Base-by-base conservation (phyloP, 2,113 vertebrate species). In the Charadrius vociferus region DNA sequence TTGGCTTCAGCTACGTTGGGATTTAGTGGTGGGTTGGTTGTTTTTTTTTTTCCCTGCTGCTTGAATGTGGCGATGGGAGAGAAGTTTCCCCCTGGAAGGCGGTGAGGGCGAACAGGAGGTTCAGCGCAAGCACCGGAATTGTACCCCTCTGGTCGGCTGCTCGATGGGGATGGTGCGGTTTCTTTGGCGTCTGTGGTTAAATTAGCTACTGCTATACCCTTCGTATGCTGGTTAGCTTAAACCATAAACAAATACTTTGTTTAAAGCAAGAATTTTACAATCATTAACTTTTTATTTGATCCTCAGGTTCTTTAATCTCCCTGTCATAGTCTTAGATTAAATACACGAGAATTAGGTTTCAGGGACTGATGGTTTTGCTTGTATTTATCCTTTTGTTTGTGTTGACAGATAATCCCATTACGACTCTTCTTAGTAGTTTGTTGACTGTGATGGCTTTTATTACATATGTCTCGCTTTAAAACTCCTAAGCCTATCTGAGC, bases 351-450 rank as follows among this genome's bases (percentile, higher is more conserved):
- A 94, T 96, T 93, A 58, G 22, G 58, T 93, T 93, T 84, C 91
- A 82, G 91, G 83, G 93, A 50, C 83, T 67, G 73, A 52, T 94
- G 81, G 55, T 59, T 95, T 93, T 95, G 78, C 94, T 86, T 82
- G 70, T 94, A 34, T 96, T 97, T 97, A 95, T 97, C 96, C 91
- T 93, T 96, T 94, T 96, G 96, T 97, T 96, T 97, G 94, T 97
- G 94, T 90, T 96, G 95, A 93, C 84, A 93, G 95, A 95, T 97
- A 97, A 97, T 97, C 95, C 95, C 96, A 90, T 97, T 97, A 95
- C 91, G 73, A 62, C 74, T 96, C 36, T 30, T 87, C 45, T 95
- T 88, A 93, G 78, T 21, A 77, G 86, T 91, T 88, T 94, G 81
- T 66, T 95, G 94, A 10, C 84, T 91, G 49, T 58, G 89, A 91